These are phyloP conservation scores for Cryptomyrus ogoouensis DNA, from an alignment of 2,113 vertebrate genomes.

Conservation along the genomic window DNA sequence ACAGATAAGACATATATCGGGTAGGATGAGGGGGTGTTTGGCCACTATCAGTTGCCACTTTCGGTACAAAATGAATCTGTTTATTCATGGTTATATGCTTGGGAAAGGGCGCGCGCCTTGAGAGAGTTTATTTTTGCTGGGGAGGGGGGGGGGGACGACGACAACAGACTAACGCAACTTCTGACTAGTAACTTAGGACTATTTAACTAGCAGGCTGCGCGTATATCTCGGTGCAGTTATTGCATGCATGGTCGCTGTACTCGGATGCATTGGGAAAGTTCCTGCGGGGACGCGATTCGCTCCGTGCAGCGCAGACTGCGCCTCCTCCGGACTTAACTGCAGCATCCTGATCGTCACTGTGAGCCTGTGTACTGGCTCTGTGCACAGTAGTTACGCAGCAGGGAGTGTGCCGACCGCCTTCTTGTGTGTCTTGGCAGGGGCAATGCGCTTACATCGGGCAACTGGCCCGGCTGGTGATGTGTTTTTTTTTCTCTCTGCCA, in stretches of 20 bases:
- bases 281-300: background rate
- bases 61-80: too few relatives aligned
- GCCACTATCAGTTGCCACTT: background rate
- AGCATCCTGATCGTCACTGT: background rate
- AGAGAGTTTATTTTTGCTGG: background rate
- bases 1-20: background rate
- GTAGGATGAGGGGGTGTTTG: background rate
- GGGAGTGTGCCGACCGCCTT: slow-evolving; percentile 31
- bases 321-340: background rate
- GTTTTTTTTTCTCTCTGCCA: slow-evolving; percentile 42
- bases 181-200: background rate
- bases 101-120: background rate
- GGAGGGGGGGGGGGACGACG: too few relatives aligned
- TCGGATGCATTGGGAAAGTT: background rate
- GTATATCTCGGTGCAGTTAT: background rate
- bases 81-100: background rate
- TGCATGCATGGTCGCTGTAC: background rate
- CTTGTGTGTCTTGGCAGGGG: slow-evolving; percentile 54
- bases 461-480: slow-evolving; percentile 51
- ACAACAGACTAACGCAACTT: background rate
- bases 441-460: slow-evolving; percentile 54
- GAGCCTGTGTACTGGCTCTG: background rate
- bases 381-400: slow-evolving; percentile 22
- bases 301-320: background rate
- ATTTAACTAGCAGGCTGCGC: background rate